Base-by-base conservation (phyloP, 1,140 invertebrate genomes). In the Drosophila insularis region DNA sequence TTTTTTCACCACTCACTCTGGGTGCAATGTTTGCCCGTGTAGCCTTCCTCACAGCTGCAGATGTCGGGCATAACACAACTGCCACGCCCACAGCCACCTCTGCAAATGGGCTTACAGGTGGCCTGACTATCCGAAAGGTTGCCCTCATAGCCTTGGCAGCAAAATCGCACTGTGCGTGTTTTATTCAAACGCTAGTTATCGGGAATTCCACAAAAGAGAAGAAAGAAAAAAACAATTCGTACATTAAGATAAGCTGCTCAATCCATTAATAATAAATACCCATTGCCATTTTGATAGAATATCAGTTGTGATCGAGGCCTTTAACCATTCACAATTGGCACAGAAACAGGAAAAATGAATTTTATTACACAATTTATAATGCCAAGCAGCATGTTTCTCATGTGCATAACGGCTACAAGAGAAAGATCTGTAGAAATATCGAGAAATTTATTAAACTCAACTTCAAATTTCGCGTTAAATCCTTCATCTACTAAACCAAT, bases 31-130 rank as follows among this genome's bases (percentile, higher is more conserved):
- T 87, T 90, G 23, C 89, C 90, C 0, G 78, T 90, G 55, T 91
- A 91, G 13, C 90, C 90, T 35, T 89, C 82, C 31, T 91, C 90
- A 71, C 90, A 91, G 43, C 78, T 90, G 58, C 90, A 91, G 5
- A 66, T 72, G 19, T 91, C 89, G 27, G 90, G 90, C 68, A 78
- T 76, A 2, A 89, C 72, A 43, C 90, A 91, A n/a, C 67, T 90
- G 63, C 90, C 90, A 71, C 90, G 89, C 60, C 90, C 90, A 86
- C 90, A 91, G 14, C 90, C 90, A 8, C 90, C 90, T 5, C 89
- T 74, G 31, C 90, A 91, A 37, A 91, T 87, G 39, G 90, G 90
- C 61, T 80, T 91, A 46, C 90, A 91, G 5, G 81, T 80, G 17
- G 90, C 91, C 4, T 91, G 85, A 21, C 84, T 91, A 5, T 86